Evolutionary conservation across 2,888 invertebrate species (phyloP), one percentile per base, ranked within the genome.

Genomic region (Nephrotoma guestfalica): DNA sequence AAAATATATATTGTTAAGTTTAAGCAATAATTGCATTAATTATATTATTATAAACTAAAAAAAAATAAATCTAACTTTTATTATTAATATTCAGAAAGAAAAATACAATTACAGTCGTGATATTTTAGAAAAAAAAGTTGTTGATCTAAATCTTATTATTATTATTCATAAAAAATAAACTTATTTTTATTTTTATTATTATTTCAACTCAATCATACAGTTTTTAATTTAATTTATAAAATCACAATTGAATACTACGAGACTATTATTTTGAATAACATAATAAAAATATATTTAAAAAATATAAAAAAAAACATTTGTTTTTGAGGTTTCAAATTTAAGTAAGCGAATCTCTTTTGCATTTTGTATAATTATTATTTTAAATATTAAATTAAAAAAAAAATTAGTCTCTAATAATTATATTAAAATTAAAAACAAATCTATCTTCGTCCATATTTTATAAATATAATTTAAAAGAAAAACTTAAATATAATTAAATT

Each of bases 91-190:
- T 84, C 42, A 84, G 41, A 84, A 84, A 41, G 84, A 42, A 84
- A 43, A 51, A 86, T n/a, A 51, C 43, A 86, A 40, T 86, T 43
- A 86, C 51, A 57, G 86, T 86, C 86, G 86, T 86, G 86, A 86
- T 86, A 86, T 86, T 86, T 86, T 86, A 86, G 86, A 57, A 86
- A 86, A 86, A 86, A 86, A 43, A 86, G 57, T 57, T 86, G 86
- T 86, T 86, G 86, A 86, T 30, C 43, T 86, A 51, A 86, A 51
- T 51, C 11, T 86, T 51, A 51, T 41, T 57, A 41, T 42, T 15
- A 86, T 13, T 45, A 30, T 86, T 18, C 40, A 43, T 45, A 47
- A 40, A 47, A 86, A 18, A 2, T 13, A 86, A 45, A 71, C 7
- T 9, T n/a, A n/a, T n/a, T n/a, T 30, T 71, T 71, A 15, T 45